phyloP scores from a whole-genome alignment of 2,888 invertebrate species.

The Neoascia interrupta region DNA sequence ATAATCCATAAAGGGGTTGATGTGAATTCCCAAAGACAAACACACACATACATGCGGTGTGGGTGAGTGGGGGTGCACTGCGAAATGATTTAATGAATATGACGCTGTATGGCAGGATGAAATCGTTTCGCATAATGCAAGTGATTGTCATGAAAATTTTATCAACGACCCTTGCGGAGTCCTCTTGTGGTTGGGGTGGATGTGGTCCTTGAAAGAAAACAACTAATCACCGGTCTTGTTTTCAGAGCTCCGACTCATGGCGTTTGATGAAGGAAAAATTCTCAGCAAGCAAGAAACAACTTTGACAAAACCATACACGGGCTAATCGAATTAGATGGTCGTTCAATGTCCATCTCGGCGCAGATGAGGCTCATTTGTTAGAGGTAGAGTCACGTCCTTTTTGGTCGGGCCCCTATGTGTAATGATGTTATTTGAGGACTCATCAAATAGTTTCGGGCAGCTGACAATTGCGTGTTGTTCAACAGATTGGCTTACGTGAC shows the following conservation, averaged over 20 bases:
- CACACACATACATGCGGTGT: too few species aligned
- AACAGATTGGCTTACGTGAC: slow-evolving; percentile 69
- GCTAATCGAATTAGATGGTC: slow-evolving; percentile 59
- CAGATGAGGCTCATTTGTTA: slow-evolving; percentile 49
- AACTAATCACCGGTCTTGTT: slow-evolving; percentile 48
- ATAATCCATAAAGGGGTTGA: slow-evolving; percentile 69
- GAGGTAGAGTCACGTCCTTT: slow-evolving; percentile 50
- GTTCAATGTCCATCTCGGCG: background rate
- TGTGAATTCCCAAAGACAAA: background rate
- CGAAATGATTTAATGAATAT: slow-evolving; percentile 69
- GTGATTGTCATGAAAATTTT: slow-evolving; percentile 67
- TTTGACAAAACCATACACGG: slow-evolving; percentile 54
- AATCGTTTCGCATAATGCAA: slow-evolving; percentile 65
- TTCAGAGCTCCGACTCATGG: background rate
- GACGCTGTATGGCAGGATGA: slow-evolving; percentile 45
- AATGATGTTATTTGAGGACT: slow-evolving; percentile 66
- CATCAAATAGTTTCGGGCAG: slow-evolving; percentile 64
- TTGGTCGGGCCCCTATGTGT: slow-evolving; percentile 35
- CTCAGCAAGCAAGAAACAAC: slow-evolving; percentile 21
- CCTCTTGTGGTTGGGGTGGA: background rate
- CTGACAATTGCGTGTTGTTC: slow-evolving; percentile 65
- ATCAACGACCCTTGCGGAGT: slow-evolving; percentile 49
- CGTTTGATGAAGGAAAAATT: background rate
- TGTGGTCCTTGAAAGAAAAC: background rate
- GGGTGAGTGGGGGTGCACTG: slow-evolving; percentile 40